Evolutionary conservation across 2,113 vertebrate genomes (phyloP), one percentile per base, ranked within the genome.

Genomic region (Varanus komodoensis): DNA sequence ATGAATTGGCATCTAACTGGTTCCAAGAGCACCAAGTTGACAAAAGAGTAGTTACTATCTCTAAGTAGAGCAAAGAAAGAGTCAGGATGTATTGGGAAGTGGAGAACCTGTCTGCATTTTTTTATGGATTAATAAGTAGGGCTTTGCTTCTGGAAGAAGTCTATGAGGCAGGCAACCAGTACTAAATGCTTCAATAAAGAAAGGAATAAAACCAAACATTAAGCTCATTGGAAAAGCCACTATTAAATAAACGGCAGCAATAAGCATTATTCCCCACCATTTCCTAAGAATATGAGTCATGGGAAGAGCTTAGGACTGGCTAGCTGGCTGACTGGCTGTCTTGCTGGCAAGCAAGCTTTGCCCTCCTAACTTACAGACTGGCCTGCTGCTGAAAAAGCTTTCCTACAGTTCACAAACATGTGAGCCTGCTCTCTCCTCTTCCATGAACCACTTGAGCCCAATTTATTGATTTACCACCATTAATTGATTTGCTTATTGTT

Each of bases 131-230:
- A 71, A 85, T 71, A 88, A 80, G 74, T 78, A 81, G 7, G 81
- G 57, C 67, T 68, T 50, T 73, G 77, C 85, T 71, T 89, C 83
- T 80, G 71, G 85, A 52, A 54, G 11, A 34, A 0, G 0, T 75
- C 48, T 38, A 0, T 34, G 81, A 83, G 57, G 4, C 0, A 0
- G 54, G 48, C 75, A 87, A 74, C 79, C 0, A 0, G 15, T 84
- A 90, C 54, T 54, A 82, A 90, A 50, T 34, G 11, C 32, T 54
- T 79, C 44, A 25, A 0, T 23, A 15, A 67, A 75, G 82, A 88
- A 84, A 14, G 54, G 50, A 83, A 89, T 71, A 87, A 91, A 89
- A 44, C 21, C 88, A 89, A 50, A 67, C 0, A 82, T 90, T 82
- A 75, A 34, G 68, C 1, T 38, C 85, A 50, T 32, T 5, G 14